Evolutionary conservation across 2,888 invertebrate genomes (phyloP), one percentile per base, ranked within the genome.

Genomic region (Tribolium freemani): DNA sequence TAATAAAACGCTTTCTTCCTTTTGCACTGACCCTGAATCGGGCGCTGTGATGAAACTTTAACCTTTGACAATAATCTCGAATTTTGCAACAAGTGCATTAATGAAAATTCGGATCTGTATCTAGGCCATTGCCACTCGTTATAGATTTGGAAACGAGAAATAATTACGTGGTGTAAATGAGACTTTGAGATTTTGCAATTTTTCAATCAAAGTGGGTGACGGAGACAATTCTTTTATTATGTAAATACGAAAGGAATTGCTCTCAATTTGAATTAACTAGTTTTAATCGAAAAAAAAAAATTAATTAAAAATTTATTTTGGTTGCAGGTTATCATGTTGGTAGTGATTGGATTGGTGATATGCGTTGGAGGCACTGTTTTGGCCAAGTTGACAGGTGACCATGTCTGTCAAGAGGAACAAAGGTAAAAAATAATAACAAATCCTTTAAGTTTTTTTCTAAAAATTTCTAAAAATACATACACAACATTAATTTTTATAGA

Each of bases 351-450:
- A 1, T 5, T 38, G 9, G 8, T 64, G 48, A 45, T 50, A 10
- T 26, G 58, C 31, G 8, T 31, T 2, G 26, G 31, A n/a, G 26
- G 13, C n/a, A 6, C 20, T 11, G 53, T 56, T 50, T 13, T 5
- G 13, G 69, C 45, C 9, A 68, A 46, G 38, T 16, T 64, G 5
- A 45, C 30, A 2, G 69, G 72, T 2, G 69, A 69, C 20, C 51
- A 72, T 20, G 51, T 72, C 11, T 72, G 72, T 48, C 69, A 61
- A 26, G 69, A 69, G 5, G 72, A 72, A 31, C 20, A 38, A 20
- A 69, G 64, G 72, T 72, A 69, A 67, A 45, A n/a, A 31, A 31
- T 31, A 31, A 31, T 9, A 2, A 31, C 31, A 31, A 3, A 8
- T 31, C n/a, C n/a, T n/a, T n/a, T 31, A 8, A 1, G 31, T 31